Evolutionary conservation across 2,888 invertebrate genomes (phyloP), one percentile per base, ranked within the genome.

Genomic region (Andrena marginata): DNA sequence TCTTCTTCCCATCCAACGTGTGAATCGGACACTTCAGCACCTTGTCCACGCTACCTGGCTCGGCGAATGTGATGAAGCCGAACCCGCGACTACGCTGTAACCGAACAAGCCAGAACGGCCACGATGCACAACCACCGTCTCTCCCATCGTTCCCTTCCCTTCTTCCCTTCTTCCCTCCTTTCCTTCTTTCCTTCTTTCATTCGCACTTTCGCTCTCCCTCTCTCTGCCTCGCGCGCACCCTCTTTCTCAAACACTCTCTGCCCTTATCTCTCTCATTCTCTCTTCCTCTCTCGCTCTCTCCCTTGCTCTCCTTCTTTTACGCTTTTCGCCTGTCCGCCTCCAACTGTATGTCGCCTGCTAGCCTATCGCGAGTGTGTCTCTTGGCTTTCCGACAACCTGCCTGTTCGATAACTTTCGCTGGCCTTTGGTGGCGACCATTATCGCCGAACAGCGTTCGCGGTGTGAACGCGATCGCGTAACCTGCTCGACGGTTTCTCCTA

Each of bases 51-150:
- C 98, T 97, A 88, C 97, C 96, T 77, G 98, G 97, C 94, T 98
- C 98, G 94, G 97, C 97, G 95, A 98, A 98, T 92, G 98, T 98
- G 94, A 98, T 98, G 95, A 98, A 98, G 93, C 98, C 97, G 94
- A 98, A 98, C 93, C 98, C 98, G 94, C 98, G 97, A 95, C 98
- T 98, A 94, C 98, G 97, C 98, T 98, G 96, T 93, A 96, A 88
- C 89, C 88, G 87, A 88, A 87, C 87, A 88, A 89, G 82, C 85
- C 88, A 89, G 89, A 89, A 89, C 87, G 87, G 88, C 86, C 88
- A 89, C 89, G 89, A 89, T 89, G 88, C 88, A 89, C 88, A 88
- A 76, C 74, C 76, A 85, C 87, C 77, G 87, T 88, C 88, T 88
- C 79, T 85, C 71, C 78, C 72, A 73, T 75, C 42, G 68, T 72